Conservation (phyloP, 2,888 invertebrate genomes). For the Oeneis ivallda region DNA sequence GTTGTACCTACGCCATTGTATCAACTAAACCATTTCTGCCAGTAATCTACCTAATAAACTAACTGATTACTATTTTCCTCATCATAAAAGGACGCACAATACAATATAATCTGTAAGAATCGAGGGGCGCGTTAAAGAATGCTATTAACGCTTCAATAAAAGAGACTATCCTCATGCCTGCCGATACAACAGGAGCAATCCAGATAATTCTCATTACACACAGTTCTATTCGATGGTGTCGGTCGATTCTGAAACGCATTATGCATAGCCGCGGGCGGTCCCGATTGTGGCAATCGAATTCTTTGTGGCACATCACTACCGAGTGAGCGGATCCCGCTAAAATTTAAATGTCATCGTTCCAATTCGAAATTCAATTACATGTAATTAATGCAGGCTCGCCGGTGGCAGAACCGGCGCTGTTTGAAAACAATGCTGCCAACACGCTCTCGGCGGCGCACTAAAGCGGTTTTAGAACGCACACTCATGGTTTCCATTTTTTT, state of each 20-base stretch:
- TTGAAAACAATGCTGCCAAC: slow-evolving; percentile 70
- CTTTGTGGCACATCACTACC: slow-evolving; percentile 77
- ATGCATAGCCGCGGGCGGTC: slow-evolving; percentile 74
- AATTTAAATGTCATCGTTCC: slow-evolving; percentile 84
- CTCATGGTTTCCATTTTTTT: slow-evolving; percentile 58
- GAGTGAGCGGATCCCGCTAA: slow-evolving; percentile 68
- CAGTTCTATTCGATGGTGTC: slow-evolving; percentile 75
- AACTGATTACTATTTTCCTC: slow-evolving; percentile 75
- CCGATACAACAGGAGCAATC: slow-evolving; percentile 77
- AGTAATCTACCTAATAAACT: slow-evolving; percentile 75
- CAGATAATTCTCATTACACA: slow-evolving; percentile 81
- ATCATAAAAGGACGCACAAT: slow-evolving; percentile 68
- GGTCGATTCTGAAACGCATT: slow-evolving; percentile 73
- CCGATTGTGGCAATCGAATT: slow-evolving; percentile 65
- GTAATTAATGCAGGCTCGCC: slow-evolving; percentile 81
- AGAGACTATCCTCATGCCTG: slow-evolving; percentile 59
- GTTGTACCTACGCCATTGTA: slow-evolving; percentile 24
- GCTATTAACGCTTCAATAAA: slow-evolving; percentile 72
- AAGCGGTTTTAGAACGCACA: slow-evolving; percentile 60
- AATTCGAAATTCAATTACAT: slow-evolving; percentile 85
- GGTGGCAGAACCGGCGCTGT: slow-evolving; percentile 72
- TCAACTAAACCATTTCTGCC: slow-evolving; percentile 59
- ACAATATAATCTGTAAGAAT: slow-evolving; percentile 72
- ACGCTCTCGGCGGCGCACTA: slow-evolving; percentile 60
- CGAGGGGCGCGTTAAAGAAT: slow-evolving; percentile 69